Conservation (phyloP, 2,113 vertebrate genomes). For the Callionymus lyra region DNA sequence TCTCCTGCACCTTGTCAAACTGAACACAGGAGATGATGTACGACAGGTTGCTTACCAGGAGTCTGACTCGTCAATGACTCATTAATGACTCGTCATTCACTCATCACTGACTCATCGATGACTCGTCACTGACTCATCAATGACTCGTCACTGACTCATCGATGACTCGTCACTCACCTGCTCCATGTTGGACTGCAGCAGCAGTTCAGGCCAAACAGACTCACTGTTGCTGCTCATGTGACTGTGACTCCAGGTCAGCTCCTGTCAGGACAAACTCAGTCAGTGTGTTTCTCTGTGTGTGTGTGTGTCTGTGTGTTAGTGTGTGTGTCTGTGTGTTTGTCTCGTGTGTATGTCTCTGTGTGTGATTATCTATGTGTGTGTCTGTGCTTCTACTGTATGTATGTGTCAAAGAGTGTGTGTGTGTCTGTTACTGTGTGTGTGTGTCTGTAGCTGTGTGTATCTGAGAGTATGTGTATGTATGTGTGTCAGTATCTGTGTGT, state of each 20-base stretch:
- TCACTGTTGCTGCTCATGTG: conserved; percentile 21
- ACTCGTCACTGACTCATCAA: not conserved
- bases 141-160: conserved; percentile 1
- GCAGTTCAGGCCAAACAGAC: conserved; percentile 54
- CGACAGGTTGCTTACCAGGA: not conserved
- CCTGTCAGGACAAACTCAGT: conserved; percentile 25
- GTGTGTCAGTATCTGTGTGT: not conserved
- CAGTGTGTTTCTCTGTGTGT: too few relatives aligned
- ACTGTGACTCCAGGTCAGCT: conserved; percentile 47
- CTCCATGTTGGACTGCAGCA: conserved; percentile 64
- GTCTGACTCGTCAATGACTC: too few relatives aligned
- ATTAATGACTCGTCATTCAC: too few relatives aligned
- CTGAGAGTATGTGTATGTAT: not conserved
- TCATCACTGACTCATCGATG: not conserved
- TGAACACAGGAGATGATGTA: conserved; percentile 14
- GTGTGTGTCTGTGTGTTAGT: too few relatives aligned
- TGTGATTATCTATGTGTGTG: conserved; percentile 55
- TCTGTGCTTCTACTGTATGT: conserved; percentile 31
- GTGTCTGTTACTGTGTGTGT: not conserved
- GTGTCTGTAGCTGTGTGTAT: conserved; percentile 27
- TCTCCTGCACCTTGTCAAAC: conserved; percentile 61
- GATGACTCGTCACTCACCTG: conserved; percentile 43
- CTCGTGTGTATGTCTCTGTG: not conserved
- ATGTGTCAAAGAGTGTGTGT: not conserved
- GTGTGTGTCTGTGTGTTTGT: not conserved